phyloP scores from a whole-genome alignment of 2,888 invertebrate genomes.

The Drosophila birchii region DNA sequence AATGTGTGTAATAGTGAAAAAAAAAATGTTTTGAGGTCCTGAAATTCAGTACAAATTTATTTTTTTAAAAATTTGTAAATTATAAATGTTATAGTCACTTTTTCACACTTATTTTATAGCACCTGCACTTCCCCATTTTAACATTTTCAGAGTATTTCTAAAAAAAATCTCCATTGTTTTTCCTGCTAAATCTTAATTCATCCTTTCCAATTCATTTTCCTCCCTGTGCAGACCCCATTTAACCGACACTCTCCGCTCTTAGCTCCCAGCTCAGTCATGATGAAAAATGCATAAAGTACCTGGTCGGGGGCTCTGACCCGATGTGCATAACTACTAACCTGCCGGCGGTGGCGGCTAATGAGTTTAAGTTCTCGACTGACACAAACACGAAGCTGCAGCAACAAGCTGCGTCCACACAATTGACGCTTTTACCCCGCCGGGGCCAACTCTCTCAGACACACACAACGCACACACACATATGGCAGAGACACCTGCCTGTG shows the following conservation, averaged over 20 bases:
- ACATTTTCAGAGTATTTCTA: background rate
- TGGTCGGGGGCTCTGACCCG: conserved; percentile 36
- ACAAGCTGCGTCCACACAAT: conserved; percentile 47
- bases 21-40: too few relatives aligned
- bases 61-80: too few relatives aligned
- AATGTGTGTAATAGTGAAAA: too few relatives aligned
- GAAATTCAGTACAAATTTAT: too few relatives aligned
- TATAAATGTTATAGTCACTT: too few relatives aligned
- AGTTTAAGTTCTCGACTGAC: conserved; percentile 74
- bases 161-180: background rate
- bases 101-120: too few relatives aligned
- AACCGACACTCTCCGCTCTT: background rate
- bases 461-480: background rate
- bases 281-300: conserved; percentile 71
- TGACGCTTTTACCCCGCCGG: conserved; percentile 58
- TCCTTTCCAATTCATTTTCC: background rate
- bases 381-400: conserved; percentile 50
- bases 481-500: background rate
- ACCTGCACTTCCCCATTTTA: too few relatives aligned
- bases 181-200: background rate
- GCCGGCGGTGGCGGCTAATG: conserved; percentile 73
- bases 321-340: conserved; percentile 67
- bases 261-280: conserved; percentile 34
- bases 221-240: conserved; percentile 8
- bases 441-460: conserved; percentile 1